Evolutionary conservation across 2,113 vertebrate genomes (phyloP).

Genomic region (Ahaetulla prasina): DNA sequence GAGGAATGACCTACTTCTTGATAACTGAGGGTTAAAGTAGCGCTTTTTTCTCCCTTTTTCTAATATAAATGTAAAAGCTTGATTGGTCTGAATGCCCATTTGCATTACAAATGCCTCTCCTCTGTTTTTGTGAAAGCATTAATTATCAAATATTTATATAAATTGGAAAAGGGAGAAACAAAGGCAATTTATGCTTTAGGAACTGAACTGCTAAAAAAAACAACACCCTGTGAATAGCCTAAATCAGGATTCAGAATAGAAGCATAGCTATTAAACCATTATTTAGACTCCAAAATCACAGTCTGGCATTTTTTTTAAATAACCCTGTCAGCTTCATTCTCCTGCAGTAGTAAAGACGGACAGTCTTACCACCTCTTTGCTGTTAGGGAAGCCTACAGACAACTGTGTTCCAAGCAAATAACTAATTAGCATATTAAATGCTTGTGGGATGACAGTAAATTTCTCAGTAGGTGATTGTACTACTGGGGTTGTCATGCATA

Average conservation of each 20-base stretch:
- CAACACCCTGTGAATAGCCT: not conserved
- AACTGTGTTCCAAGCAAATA: constrained; percentile 22
- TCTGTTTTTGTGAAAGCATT: not conserved
- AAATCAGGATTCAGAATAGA: not conserved
- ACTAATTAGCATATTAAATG: constrained; percentile 34
- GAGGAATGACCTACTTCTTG: not conserved
- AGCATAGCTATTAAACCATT: not conserved
- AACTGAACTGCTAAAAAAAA: not conserved
- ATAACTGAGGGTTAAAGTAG: not conserved
- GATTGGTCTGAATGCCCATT: not conserved
- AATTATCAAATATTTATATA: not conserved
- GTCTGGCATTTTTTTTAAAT: not conserved
- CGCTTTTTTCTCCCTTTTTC: not conserved
- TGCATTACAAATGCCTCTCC: not conserved
- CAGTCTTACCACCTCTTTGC: not conserved
- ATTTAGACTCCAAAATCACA: not conserved
- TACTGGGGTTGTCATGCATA: constrained; percentile 14
- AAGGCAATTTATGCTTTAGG: not conserved
- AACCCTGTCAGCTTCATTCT: not conserved
- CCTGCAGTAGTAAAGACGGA: not conserved
- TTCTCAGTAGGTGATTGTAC: constrained; percentile 21
- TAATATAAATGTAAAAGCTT: not conserved
- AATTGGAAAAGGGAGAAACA: not conserved
- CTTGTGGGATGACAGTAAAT: constrained; percentile 29
- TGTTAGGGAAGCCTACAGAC: constrained; percentile 2